Percentiles rank a stretch among this genome's conserved stretches.
Conservation (phyloP, 2,113 vertebrate genomes). For the Mohoua ochrocephala region DNA sequence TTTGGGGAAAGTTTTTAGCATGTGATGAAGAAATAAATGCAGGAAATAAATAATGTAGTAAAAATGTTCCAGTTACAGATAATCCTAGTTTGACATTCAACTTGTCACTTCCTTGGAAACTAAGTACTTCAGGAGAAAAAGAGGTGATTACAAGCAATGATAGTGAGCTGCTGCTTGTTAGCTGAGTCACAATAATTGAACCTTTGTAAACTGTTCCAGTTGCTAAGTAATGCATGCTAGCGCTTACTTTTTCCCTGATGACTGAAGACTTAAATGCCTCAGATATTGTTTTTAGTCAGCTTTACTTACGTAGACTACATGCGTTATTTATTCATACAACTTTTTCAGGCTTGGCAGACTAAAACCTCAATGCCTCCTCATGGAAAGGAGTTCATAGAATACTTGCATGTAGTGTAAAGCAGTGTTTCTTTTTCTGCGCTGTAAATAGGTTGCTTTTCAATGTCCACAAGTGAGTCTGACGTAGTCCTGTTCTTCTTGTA, state of each 20-base stretch:
- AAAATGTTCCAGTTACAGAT: background rate
- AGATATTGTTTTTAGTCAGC: background rate
- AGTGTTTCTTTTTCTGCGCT: background rate
- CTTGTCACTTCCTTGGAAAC: background rate
- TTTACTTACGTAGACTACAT: background rate
- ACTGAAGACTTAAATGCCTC: background rate
- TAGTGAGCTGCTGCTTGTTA: background rate
- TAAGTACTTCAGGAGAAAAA: background rate
- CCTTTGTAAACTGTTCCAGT: background rate
- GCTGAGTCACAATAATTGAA: background rate
- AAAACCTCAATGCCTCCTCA: background rate
- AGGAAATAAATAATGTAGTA: conserved; percentile 19
- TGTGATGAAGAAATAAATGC: background rate
- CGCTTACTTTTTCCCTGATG: background rate
- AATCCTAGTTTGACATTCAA: background rate
- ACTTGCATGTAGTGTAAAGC: background rate
- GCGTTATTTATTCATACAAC: background rate
- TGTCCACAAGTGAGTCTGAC: background rate
- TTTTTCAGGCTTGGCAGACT: background rate
- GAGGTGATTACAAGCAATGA: background rate
- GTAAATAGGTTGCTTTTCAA: background rate
- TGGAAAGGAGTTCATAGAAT: background rate
- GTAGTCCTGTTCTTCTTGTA: background rate
- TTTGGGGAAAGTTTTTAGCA: background rate
- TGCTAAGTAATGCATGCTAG: background rate